A percentile compares a stretch with the other conserved stretches of the same genome.
Evolutionary conservation across 2,888 invertebrate genomes (phyloP).

Genomic region (Hirtodrosophila duncani): DNA sequence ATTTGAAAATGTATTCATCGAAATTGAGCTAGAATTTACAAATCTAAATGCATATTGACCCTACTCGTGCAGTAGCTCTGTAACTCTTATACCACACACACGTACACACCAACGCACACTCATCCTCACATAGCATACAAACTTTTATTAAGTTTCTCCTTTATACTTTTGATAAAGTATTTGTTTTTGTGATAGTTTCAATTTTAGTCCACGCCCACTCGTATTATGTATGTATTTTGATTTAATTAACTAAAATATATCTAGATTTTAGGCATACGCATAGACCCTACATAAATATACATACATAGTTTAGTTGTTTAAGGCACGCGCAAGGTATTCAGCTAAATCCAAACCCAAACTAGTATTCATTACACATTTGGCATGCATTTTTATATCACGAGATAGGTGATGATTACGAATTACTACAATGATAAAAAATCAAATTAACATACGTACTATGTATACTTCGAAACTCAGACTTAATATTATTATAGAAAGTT

Average conservation of each 20-base stretch:
- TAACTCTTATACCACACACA: too few species aligned
- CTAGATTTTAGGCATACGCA: constrained; percentile 19
- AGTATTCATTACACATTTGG: constrained; percentile 40
- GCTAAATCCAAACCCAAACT: constrained; percentile 26
- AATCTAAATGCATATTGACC: too few species aligned
- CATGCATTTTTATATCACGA: too few species aligned
- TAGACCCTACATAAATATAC: constrained; percentile 15
- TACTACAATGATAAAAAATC: too few species aligned
- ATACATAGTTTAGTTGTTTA: constrained; percentile 45
- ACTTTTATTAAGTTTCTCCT: constrained; percentile 45
- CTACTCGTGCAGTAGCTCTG: too few species aligned
- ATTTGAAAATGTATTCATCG: too few species aligned
- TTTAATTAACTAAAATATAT: constrained; percentile 37
- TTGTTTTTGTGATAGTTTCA: constrained; percentile 72
- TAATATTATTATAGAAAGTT: too few species aligned
- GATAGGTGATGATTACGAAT: too few species aligned
- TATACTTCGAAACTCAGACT: too few species aligned
- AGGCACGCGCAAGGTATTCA: constrained; percentile 62
- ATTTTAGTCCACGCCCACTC: constrained; percentile 63
- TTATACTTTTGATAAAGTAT: constrained; percentile 59
- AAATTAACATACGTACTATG: too few species aligned
- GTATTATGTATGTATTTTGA: constrained; percentile 38
- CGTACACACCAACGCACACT: constrained; percentile 19
- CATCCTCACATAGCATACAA: constrained; percentile 29
- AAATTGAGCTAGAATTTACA: too few species aligned